Evolutionary conservation across 92 coral and sea anemone species (phyloP).

Genomic region (Epizoanthus illoricatus): DNA sequence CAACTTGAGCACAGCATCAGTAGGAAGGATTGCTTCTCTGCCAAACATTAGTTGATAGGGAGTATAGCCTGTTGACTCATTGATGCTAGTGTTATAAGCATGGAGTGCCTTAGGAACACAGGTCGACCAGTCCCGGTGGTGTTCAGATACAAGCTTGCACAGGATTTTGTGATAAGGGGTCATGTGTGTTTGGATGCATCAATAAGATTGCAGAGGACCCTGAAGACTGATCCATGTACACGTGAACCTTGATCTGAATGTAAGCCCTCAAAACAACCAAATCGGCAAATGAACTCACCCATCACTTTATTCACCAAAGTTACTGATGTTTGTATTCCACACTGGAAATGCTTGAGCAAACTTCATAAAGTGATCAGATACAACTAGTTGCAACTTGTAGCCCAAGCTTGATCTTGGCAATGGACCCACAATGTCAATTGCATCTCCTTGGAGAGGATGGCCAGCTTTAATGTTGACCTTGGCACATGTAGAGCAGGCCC

Average conservation of each 20-base stretch:
- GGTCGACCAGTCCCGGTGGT: too few species aligned
- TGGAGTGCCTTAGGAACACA: too few species aligned
- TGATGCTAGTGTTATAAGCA: too few species aligned
- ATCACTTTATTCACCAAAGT: slow-evolving; percentile 38
- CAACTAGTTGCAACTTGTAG: slow-evolving; percentile 54
- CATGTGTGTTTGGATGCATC: background rate
- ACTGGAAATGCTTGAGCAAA: slow-evolving; percentile 41
- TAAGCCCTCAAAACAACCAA: slow-evolving; percentile 8
- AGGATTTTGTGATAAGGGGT: slow-evolving; percentile 11
- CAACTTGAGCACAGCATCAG: too few species aligned
- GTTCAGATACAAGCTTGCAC: slow-evolving; percentile 29
- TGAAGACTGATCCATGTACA: background rate
- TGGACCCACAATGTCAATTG: slow-evolving; percentile 45
- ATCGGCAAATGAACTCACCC: slow-evolving; percentile 43
- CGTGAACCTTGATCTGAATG: too few species aligned
- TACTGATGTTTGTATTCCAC: slow-evolving; percentile 39
- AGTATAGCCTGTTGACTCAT: too few species aligned
- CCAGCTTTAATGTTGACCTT: slow-evolving; percentile 36
- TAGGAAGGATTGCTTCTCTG: too few species aligned
- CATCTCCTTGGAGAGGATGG: slow-evolving; percentile 43
- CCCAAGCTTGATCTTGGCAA: slow-evolving; percentile 27
- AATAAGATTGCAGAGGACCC: slow-evolving; percentile 35
- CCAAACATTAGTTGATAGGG: too few species aligned
- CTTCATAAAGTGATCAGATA: slow-evolving; percentile 47
- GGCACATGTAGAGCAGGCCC: slow-evolving; percentile 7